These are phyloP conservation scores for Spisula subtruncata DNA, from an alignment of 2,888 invertebrate genomes.

Conservation along the genomic window DNA sequence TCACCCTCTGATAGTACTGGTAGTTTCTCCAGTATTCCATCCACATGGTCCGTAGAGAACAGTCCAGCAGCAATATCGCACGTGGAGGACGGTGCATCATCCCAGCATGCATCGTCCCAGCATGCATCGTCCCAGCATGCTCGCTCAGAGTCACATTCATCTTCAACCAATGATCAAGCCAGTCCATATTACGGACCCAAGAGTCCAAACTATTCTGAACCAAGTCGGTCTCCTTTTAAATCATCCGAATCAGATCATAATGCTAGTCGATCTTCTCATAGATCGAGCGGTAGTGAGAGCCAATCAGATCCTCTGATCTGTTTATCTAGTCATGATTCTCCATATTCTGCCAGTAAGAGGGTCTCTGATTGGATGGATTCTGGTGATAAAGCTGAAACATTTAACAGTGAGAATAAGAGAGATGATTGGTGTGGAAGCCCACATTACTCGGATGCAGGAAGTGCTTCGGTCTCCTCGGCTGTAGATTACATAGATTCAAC, in stretches of 20 bases:
- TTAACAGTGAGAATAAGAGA: not conserved
- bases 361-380: conserved; percentile 14
- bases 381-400: not conserved
- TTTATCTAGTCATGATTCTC: not conserved
- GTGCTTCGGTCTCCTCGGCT: not conserved
- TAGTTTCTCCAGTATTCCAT: conserved; percentile 61
- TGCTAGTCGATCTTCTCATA: not conserved
- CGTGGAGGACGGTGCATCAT: not conserved
- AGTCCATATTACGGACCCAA: not conserved
- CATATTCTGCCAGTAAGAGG: not conserved
- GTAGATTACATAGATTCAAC: not conserved
- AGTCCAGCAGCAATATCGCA: conserved; percentile 11
- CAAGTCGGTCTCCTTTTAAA: not conserved
- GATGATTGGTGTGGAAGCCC: not conserved
- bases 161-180: not conserved
- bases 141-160: not conserved
- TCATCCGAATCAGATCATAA: not conserved
- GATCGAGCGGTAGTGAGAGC: not conserved
- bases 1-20: conserved; percentile 54
- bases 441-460: not conserved
- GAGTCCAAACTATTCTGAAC: not conserved
- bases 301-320: not conserved
- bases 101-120: not conserved
- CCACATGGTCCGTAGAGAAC: conserved; percentile 52
- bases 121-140: not conserved